Evolutionary conservation across 2,113 vertebrate genomes (phyloP).

Genomic region (Cyprinus carpio): DNA sequence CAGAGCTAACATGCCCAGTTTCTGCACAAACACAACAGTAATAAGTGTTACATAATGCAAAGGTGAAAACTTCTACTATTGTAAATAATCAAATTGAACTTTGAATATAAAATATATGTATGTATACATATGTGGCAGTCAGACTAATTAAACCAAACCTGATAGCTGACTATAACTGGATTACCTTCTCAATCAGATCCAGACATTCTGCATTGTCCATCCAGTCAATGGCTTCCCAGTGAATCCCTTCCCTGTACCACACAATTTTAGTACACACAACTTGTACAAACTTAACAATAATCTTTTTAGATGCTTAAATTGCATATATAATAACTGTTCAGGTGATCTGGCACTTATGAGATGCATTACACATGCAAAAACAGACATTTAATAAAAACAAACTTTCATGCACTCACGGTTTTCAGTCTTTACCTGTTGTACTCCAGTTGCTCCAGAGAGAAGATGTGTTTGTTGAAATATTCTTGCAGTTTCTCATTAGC

Average conservation of each 20-base stretch:
- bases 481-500: slow-evolving; percentile 94
- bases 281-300: not conserved
- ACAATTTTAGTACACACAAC: not conserved
- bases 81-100: not conserved
- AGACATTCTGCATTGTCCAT: slow-evolving; percentile 95
- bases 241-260: slow-evolving; percentile 83
- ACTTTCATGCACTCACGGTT: not conserved
- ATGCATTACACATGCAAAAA: not conserved
- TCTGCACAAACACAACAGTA: slow-evolving; percentile 68
- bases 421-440: slow-evolving; percentile 84
- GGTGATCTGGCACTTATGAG: not conserved
- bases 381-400: not conserved
- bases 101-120: not conserved
- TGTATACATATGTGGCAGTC: not conserved
- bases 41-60: slow-evolving; percentile 36
- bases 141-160: not conserved
- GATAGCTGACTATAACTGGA: not conserved
- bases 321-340: not conserved
- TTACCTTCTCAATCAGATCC: slow-evolving; percentile 91
- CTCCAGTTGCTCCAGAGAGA: slow-evolving; percentile 93
- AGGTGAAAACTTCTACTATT: slow-evolving; percentile 51
- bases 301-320: not conserved
- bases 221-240: slow-evolving; percentile 93
- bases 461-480: slow-evolving; percentile 95
- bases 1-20: slow-evolving; percentile 88